These are phyloP conservation scores for Mycteria americana DNA, from an alignment of 2,797 vertebrate species.

Conservation along the genomic window DNA sequence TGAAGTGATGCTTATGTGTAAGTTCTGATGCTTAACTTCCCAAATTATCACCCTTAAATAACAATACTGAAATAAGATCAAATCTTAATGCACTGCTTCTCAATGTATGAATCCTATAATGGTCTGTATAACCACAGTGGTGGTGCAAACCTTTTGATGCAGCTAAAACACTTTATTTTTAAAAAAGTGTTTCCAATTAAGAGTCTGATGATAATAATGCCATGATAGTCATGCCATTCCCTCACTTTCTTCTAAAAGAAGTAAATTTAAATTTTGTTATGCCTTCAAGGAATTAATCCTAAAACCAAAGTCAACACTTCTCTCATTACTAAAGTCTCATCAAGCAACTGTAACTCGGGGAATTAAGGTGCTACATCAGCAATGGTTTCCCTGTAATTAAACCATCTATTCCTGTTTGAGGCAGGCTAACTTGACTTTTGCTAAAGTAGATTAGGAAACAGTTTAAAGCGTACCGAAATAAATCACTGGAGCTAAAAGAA, in stretches of 20 bases:
- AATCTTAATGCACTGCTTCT: neutral
- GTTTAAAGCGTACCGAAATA: neutral
- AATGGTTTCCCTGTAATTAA: neutral
- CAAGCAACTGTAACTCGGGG: neutral
- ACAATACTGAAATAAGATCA: neutral
- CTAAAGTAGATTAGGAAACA: neutral
- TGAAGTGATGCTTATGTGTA: neutral
- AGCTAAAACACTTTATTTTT: neutral
- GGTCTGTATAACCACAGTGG: neutral
- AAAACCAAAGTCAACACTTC: neutral
- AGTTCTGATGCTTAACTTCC: neutral
- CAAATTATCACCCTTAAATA: neutral
- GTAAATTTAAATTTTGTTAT: neutral
- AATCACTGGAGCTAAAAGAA: neutral
- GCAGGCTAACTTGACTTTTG: neutral
- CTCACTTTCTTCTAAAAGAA: neutral
- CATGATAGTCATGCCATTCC: neutral
- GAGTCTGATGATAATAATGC: neutral
- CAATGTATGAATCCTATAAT: accelerated
- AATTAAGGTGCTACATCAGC: neutral
- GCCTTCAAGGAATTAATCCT: neutral
- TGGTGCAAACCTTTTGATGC: neutral
- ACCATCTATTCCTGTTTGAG: neutral
- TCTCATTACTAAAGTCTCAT: neutral
- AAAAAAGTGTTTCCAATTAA: neutral